A percentile compares a stretch with the other conserved stretches of the same genome.
Evolutionary conservation across 2,888 invertebrate genomes (phyloP).

Genomic region (Luperina nickerlii): DNA sequence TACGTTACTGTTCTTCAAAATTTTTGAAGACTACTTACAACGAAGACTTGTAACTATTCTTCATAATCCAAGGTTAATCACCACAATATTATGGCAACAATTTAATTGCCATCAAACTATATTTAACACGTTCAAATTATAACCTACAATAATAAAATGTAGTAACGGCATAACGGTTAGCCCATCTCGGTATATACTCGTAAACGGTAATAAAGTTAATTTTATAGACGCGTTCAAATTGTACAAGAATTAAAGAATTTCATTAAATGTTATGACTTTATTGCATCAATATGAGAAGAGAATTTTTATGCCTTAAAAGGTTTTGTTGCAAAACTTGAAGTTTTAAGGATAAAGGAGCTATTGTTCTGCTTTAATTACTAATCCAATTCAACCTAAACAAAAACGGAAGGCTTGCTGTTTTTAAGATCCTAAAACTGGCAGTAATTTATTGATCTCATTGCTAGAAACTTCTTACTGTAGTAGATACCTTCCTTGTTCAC

Average conservation of each 20-base stretch:
- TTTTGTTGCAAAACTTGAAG: background rate
- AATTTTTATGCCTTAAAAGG: background rate
- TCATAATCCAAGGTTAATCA: constrained; percentile 41
- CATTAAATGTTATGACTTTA: constrained; percentile 29
- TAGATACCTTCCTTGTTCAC: no score
- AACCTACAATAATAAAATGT: constrained; percentile 17
- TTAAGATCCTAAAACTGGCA: no score
- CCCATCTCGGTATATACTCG: constrained; percentile 13
- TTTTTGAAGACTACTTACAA: background rate
- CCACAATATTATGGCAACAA: constrained; percentile 22
- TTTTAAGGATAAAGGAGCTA: no score
- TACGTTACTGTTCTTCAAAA: background rate
- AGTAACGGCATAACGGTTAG: constrained; percentile 12
- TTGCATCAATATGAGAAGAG: constrained; percentile 7
- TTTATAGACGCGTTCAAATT: constrained; percentile 29
- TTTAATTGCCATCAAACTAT: constrained; percentile 35
- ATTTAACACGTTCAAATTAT: constrained; percentile 46
- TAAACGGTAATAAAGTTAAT: constrained; percentile 40
- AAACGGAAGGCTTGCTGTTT: background rate
- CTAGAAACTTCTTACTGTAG: background rate
- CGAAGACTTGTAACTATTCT: background rate
- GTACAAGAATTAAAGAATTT: constrained; percentile 22
- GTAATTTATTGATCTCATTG: background rate
- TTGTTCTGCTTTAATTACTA: background rate
- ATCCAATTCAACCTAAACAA: background rate